Evolutionary conservation across 1,140 invertebrate species (phyloP).

Genomic region (Teleopsis dalmanni): DNA sequence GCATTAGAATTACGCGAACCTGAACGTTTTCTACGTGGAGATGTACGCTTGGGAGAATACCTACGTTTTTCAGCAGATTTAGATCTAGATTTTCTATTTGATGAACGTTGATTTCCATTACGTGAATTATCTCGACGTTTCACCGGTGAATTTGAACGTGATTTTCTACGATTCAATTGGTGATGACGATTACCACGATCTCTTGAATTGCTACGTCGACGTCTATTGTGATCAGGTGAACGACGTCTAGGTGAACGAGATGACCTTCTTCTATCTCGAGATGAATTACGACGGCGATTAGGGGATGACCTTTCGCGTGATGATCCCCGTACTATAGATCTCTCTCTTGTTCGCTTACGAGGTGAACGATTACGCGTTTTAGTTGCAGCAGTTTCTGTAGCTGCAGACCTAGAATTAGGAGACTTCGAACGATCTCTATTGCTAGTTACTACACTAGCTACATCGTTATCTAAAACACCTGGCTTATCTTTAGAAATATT

Average conservation of each 20-base stretch:
- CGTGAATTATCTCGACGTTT: too few species aligned
- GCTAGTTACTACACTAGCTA: neutral
- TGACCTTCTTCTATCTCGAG: slow-evolving; percentile 9
- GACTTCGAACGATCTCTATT: slow-evolving; percentile 23
- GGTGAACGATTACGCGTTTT: slow-evolving; percentile 31
- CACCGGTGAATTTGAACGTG: slow-evolving; percentile 15
- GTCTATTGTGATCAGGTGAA: slow-evolving; percentile 7
- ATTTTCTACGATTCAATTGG: slow-evolving; percentile 10
- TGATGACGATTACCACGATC: slow-evolving; percentile 17
- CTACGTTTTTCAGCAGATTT: too few species aligned
- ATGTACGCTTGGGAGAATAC: slow-evolving; percentile 7
- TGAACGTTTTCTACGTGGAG: slow-evolving; percentile 25
- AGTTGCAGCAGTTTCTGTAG: slow-evolving; percentile 32
- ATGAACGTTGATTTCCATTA: slow-evolving; percentile 10
- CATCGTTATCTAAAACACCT: slow-evolving; percentile 5
- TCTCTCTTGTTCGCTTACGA: slow-evolving; percentile 28
- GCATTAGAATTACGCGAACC: slow-evolving; percentile 27
- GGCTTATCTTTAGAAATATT: slow-evolving; percentile 3
- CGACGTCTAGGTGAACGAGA: slow-evolving; percentile 35
- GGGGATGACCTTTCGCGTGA: slow-evolving; percentile 10
- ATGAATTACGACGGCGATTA: slow-evolving; percentile 12
- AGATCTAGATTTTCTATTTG: too few species aligned
- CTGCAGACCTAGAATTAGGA: slow-evolving; percentile 16
- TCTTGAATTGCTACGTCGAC: slow-evolving; percentile 14
- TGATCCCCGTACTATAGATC: slow-evolving; percentile 6